These are phyloP conservation scores for Cryptus viduatorius DNA, from an alignment of 2,888 invertebrate genomes.

Conservation along the genomic window DNA sequence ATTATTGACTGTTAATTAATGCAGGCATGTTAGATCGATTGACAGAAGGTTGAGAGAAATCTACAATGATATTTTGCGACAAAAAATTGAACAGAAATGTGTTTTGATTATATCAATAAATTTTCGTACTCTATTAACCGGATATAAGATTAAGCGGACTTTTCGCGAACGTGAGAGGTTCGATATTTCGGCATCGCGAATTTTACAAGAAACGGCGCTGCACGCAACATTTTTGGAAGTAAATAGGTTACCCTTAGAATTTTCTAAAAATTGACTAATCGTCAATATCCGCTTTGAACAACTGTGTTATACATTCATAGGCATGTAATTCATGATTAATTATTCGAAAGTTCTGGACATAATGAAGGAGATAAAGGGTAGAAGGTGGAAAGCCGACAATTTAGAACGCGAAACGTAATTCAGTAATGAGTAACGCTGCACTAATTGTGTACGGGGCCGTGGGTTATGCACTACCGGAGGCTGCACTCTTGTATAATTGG, in stretches of 20 bases:
- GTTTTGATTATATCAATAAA: no score
- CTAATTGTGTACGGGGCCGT: conserved; percentile 58
- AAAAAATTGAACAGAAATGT: no score
- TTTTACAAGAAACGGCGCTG: no score
- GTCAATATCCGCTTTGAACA: conserved; percentile 3
- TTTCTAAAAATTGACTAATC: not conserved
- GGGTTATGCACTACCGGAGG: conserved; percentile 24
- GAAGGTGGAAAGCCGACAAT: conserved; percentile 52
- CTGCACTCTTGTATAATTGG: conserved; percentile 64
- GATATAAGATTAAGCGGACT: no score
- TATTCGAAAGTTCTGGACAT: conserved; percentile 47
- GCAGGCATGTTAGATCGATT: not conserved
- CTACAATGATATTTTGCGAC: no score
- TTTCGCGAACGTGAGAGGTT: no score
- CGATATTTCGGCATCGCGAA: no score
- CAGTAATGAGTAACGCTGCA: conserved; percentile 56
- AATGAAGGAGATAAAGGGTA: conserved; percentile 25
- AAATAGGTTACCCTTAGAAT: no score
- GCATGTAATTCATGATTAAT: conserved; percentile 49
- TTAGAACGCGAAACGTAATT: conserved; percentile 53
- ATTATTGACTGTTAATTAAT: not conserved
- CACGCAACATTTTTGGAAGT: no score
- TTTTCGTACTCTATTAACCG: no score
- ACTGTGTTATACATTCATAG: conserved; percentile 40
- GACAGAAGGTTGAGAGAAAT: no score